Percentiles rank a stretch among this genome's conserved stretches.
phyloP scores from a whole-genome alignment of 2,797 vertebrate genomes.

The Galago senegalensis region DNA sequence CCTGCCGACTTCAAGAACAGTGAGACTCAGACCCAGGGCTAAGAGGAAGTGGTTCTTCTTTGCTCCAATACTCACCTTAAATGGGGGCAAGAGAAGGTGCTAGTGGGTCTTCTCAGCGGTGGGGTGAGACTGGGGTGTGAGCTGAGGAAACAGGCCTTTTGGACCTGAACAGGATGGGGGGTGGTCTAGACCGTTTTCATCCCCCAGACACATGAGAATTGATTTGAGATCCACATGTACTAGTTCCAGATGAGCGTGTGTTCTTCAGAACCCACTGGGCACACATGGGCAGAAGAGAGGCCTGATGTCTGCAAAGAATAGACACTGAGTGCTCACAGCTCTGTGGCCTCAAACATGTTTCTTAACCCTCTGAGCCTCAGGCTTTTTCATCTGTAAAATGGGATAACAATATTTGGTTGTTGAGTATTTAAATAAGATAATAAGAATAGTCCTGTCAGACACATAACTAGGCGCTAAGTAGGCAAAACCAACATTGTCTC shows the following conservation, averaged over 20 bases:
- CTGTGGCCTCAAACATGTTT: neutral
- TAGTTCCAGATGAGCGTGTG: accelerated
- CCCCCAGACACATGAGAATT: neutral
- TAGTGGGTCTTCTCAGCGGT: neutral
- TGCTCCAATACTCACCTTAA: neutral
- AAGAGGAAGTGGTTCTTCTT: neutral
- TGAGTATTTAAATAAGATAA: neutral
- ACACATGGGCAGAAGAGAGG: neutral
- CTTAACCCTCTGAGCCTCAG: constrained; percentile 19
- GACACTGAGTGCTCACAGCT: neutral
- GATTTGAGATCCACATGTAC: neutral
- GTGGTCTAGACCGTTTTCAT: neutral
- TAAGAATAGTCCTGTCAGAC: neutral
- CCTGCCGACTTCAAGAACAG: neutral
- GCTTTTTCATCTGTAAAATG: neutral
- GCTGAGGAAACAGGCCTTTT: neutral
- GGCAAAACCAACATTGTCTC: neutral
- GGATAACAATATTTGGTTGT: neutral
- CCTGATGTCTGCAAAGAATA: neutral
- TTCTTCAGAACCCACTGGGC: neutral
- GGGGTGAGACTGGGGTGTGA: neutral
- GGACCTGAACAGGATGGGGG: neutral
- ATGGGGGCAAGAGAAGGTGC: neutral
- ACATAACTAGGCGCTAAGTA: neutral
- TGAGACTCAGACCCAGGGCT: neutral